These are phyloP conservation scores for Hermetia illucens DNA, from an alignment of 1,140 invertebrate species.

Conservation along the genomic window DNA sequence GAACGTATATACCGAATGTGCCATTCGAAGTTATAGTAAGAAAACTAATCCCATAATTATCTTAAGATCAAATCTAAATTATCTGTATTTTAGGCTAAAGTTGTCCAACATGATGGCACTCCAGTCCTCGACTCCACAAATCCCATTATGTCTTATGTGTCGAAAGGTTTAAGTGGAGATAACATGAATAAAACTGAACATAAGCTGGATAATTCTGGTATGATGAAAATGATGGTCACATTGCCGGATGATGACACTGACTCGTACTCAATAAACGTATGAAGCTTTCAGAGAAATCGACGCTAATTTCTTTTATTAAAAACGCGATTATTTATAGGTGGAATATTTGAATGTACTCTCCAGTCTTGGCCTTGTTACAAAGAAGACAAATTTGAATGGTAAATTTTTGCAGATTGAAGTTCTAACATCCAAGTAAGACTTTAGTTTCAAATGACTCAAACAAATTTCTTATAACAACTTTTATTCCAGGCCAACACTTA, in stretches of 20 bases:
- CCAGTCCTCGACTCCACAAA: conserved; percentile 48
- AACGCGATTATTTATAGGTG: no score
- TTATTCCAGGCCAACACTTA: conserved; percentile 41
- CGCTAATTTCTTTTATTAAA: no score
- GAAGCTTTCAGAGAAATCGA: no score
- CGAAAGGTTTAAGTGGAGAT: conserved; percentile 49
- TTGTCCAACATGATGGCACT: conserved; percentile 58
- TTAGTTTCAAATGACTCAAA: no score
- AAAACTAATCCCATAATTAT: conserved; percentile 10
- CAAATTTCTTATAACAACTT: no score
- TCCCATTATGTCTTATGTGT: conserved; percentile 44
- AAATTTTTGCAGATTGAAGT: conserved; percentile 61
- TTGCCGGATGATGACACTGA: conserved; percentile 42
- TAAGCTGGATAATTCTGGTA: conserved; percentile 48
- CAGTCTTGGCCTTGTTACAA: no score
- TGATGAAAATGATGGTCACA: conserved; percentile 54
- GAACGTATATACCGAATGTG: conserved; percentile 76
- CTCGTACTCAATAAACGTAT: no score
- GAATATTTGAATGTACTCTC: no score
- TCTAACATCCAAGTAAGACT: conserved; percentile 42
- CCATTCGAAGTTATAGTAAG: conserved; percentile 63
- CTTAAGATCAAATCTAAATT: conserved; percentile 3
- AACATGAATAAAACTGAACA: conserved; percentile 42
- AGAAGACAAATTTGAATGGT: conserved; percentile 51
- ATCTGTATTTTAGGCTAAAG: conserved; percentile 41